Conservation (phyloP, 2,113 vertebrate genomes). For the Melanocharis versteri region DNA sequence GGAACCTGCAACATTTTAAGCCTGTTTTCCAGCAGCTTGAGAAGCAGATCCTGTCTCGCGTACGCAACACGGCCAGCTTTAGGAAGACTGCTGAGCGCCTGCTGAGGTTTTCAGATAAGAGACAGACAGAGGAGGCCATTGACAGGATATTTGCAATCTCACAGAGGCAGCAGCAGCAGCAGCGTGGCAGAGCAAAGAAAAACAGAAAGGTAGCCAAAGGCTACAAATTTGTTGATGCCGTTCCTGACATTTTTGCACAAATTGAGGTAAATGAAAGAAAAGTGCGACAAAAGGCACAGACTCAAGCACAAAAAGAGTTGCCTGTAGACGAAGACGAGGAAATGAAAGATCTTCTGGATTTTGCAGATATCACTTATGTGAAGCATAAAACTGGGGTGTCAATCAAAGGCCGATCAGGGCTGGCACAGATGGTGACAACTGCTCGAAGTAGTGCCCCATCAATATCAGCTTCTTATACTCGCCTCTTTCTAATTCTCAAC, state of each 20-base stretch:
- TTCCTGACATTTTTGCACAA: slow-evolving; percentile 93
- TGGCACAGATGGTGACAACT: slow-evolving; percentile 72
- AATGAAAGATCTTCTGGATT: slow-evolving; percentile 88
- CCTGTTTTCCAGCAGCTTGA: slow-evolving; percentile 94
- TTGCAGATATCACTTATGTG: slow-evolving; percentile 76
- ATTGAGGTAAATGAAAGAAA: slow-evolving; percentile 90
- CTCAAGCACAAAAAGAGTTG: slow-evolving; percentile 82
- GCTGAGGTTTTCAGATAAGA: slow-evolving; percentile 89
- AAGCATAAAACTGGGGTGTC: slow-evolving; percentile 75
- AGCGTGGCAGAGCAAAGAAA: slow-evolving; percentile 75
- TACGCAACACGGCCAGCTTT: slow-evolving; percentile 86
- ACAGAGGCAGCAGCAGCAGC: slow-evolving; percentile 72
- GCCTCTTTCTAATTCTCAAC: slow-evolving; percentile 92
- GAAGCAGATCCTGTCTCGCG: slow-evolving; percentile 87
- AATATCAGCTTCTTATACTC: slow-evolving; percentile 84
- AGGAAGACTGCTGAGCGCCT: slow-evolving; percentile 88
- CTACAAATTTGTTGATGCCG: slow-evolving; percentile 83
- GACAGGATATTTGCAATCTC: slow-evolving; percentile 88
- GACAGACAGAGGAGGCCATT: slow-evolving; percentile 85
- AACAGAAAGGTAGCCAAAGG: slow-evolving; percentile 75
- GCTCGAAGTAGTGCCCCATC: slow-evolving; percentile 70
- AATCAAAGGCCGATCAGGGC: slow-evolving; percentile 75
- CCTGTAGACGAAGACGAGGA: slow-evolving; percentile 85
- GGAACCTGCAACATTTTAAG: slow-evolving; percentile 88
- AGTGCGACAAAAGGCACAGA: slow-evolving; percentile 83